These are phyloP conservation scores for Pseudolycoriella hygida DNA, from an alignment of 2,888 invertebrate genomes.

Conservation along the genomic window DNA sequence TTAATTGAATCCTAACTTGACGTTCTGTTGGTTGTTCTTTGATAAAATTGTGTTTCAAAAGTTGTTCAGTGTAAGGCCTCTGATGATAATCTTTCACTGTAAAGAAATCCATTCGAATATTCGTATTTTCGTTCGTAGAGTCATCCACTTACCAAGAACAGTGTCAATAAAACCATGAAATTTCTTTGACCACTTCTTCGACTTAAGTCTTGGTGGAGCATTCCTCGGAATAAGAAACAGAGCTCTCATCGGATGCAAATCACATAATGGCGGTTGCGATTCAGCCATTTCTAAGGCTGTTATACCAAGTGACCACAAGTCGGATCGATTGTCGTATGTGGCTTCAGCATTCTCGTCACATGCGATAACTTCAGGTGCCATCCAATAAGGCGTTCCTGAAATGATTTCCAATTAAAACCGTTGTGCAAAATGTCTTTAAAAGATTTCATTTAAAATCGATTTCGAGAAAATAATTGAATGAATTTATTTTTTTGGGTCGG, in stretches of 20 bases:
- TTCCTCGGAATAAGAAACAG: constrained; percentile 96
- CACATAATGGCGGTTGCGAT: constrained; percentile 96
- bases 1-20: constrained; percentile 93
- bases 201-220: constrained; percentile 92
- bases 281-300: constrained; percentile 99
- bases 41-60: constrained; percentile 94
- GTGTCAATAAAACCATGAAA: constrained; percentile 98
- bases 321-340: constrained; percentile 94
- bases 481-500: no score
- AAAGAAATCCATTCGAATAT: constrained; percentile 30
- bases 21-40: constrained; percentile 97
- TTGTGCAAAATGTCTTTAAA: no score
- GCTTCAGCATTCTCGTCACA: constrained; percentile 99
- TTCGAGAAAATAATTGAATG: no score
- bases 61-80: constrained; percentile 94
- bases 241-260: constrained; percentile 99
- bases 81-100: constrained; percentile 95
- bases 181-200: constrained; percentile 95
- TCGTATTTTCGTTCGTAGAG: constrained; percentile 12
- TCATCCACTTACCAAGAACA: constrained; percentile 41
- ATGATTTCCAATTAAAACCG: neutral
- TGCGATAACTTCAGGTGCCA: constrained; percentile 99
- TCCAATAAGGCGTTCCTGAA: constrained; percentile 87
- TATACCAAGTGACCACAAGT: constrained; percentile 85
- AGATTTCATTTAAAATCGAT: no score